These are phyloP conservation scores for Drosophila bunnanda DNA, from an alignment of 2,888 invertebrate species.

Conservation along the genomic window DNA sequence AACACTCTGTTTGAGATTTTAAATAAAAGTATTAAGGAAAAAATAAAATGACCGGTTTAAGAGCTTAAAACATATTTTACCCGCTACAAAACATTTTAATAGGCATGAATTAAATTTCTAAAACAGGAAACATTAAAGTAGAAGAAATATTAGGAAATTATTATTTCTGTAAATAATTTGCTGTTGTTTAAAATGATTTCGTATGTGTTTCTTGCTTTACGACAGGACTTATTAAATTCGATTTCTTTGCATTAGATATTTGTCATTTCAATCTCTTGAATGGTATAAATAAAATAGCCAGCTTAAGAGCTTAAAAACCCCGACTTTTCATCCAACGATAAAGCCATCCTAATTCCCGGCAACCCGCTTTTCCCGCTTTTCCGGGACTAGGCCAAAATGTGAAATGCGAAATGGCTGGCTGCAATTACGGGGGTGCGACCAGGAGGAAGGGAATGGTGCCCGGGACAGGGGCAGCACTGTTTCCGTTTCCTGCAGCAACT, in stretches of 20 bases:
- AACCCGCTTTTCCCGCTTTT: constrained; percentile 8
- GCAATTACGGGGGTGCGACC: constrained; percentile 62
- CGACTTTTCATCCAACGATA: constrained; percentile 13
- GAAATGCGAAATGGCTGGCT: constrained; percentile 66
- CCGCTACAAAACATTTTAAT: background rate
- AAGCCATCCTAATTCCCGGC: constrained; percentile 35
- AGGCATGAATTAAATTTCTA: background rate
- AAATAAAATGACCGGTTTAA: too few relatives aligned
- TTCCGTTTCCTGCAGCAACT: constrained; percentile 73
- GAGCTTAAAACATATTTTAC: background rate
- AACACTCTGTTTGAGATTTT: background rate
- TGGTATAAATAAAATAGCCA: background rate
- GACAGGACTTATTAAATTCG: background rate
- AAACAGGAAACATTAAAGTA: background rate
- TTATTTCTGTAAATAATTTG: background rate
- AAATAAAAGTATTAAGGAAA: background rate
- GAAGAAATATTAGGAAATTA: background rate
- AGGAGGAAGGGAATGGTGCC: background rate
- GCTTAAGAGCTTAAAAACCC: constrained; percentile 31
- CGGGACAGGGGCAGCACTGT: constrained; percentile 13
- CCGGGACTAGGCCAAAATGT: constrained; percentile 49
- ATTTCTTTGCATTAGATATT: constrained; percentile 4
- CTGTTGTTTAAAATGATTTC: background rate
- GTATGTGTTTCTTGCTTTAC: background rate
- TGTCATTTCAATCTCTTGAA: background rate